phyloP scores from a whole-genome alignment of 2,888 invertebrate species.

The Orchesella flavescens region DNA sequence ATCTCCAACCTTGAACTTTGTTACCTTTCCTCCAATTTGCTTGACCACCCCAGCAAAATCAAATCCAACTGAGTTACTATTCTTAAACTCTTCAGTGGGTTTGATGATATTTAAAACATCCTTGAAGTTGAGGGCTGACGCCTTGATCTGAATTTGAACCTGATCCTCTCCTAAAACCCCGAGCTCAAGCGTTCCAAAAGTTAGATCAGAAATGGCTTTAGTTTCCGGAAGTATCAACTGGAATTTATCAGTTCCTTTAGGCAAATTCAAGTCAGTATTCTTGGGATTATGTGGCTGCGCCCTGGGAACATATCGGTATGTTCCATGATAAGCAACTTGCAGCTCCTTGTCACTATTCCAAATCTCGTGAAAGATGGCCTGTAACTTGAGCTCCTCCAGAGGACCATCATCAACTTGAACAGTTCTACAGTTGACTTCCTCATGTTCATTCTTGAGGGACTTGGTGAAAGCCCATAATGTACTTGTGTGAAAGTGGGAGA shows the following conservation, averaged over 20 bases:
- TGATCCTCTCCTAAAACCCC: background rate
- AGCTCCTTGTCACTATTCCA: background rate
- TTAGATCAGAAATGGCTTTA: conserved; percentile 24
- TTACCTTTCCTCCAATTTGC: conserved; percentile 22
- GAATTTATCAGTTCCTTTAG: conserved; percentile 1
- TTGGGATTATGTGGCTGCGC: background rate
- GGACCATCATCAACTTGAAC: conserved; percentile 17
- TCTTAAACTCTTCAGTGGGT: conserved; percentile 25
- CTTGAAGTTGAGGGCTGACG: conserved; percentile 27
- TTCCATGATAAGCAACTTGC: background rate
- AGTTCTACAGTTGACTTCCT: background rate
- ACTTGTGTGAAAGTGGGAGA: background rate
- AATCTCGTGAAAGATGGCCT: background rate
- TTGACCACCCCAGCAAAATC: conserved; percentile 44
- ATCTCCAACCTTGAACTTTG: conserved; percentile 36
- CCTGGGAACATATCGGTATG: background rate
- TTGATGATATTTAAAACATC: conserved; percentile 36
- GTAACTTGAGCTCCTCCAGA: background rate
- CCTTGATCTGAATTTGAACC: conserved; percentile 24
- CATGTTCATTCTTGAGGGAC: conserved; percentile 13
- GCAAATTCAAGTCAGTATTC: background rate
- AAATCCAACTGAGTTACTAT: conserved; percentile 31
- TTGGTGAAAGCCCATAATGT: conserved; percentile 22
- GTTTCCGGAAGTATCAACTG: conserved; percentile 24
- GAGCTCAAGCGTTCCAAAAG: conserved; percentile 8